Conservation (phyloP, 1,140 invertebrate genomes). For the Muscidifurax raptorellus region DNA sequence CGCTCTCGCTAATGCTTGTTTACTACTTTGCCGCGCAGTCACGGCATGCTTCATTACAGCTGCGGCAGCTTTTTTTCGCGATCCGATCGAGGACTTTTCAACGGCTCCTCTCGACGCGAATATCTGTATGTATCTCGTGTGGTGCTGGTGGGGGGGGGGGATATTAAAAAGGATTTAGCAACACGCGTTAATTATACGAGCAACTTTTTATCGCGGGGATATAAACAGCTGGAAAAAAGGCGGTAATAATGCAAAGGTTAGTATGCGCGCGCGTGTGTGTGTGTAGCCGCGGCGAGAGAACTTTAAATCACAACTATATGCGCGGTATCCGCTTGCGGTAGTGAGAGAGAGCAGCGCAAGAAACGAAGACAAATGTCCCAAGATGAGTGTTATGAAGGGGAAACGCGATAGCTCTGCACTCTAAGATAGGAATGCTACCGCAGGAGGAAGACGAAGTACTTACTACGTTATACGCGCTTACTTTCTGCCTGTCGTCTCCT, state of each 20-base stretch:
- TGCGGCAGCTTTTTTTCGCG: background rate
- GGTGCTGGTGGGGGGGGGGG: background rate
- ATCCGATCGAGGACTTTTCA: background rate
- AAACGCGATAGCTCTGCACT: constrained; percentile 65
- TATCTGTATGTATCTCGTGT: too few species aligned
- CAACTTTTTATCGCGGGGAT: background rate
- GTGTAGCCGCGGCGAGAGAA: background rate
- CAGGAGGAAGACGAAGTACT: constrained; percentile 23
- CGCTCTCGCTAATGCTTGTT: constrained; percentile 36
- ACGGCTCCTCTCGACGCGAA: too few species aligned
- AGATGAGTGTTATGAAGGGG: constrained; percentile 66
- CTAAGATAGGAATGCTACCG: background rate
- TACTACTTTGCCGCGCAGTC: constrained; percentile 47
- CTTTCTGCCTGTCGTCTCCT: too few species aligned
- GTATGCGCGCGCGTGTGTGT: background rate
- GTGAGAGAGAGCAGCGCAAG: constrained; percentile 58
- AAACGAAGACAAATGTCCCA: constrained; percentile 70
- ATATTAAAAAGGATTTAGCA: background rate
- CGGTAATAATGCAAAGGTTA: background rate
- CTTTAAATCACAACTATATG: constrained; percentile 67
- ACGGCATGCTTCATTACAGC: constrained; percentile 37
- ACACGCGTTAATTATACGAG: constrained; percentile 32
- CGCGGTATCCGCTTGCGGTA: constrained; percentile 55
- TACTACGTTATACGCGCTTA: background rate
- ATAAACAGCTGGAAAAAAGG: background rate